Conservation (phyloP, 1,140 invertebrate genomes). For the Phymorhynchus buccinoides region DNA sequence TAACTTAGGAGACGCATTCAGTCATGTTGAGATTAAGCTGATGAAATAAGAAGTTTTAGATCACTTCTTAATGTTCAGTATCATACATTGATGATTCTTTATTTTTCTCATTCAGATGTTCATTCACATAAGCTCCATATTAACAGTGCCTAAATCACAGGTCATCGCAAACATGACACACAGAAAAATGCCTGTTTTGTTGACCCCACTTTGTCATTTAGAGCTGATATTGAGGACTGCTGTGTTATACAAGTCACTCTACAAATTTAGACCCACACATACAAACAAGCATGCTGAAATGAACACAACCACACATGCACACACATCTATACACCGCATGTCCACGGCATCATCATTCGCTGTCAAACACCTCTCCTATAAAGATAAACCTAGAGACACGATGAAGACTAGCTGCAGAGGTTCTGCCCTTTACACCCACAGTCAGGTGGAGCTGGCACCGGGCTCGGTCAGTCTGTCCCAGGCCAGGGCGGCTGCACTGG, state of each 20-base stretch:
- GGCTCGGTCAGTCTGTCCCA: slow-evolving; percentile 68
- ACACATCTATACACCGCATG: not conserved
- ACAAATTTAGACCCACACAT: not conserved
- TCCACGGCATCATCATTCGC: not conserved
- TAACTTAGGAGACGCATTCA: no score
- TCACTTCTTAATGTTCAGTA: no score
- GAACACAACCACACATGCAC: not conserved
- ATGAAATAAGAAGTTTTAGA: no score
- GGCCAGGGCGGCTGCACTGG: slow-evolving; percentile 64
- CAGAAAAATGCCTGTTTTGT: not conserved
- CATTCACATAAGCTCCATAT: no score
- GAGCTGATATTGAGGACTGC: not conserved
- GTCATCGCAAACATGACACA: not conserved
- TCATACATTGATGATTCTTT: no score
- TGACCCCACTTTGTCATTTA: not conserved
- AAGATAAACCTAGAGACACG: not conserved
- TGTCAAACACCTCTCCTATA: no score
- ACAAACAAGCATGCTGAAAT: not conserved
- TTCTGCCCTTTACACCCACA: not conserved
- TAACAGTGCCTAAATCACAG: not conserved
- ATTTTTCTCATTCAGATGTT: no score
- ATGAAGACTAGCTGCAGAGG: not conserved
- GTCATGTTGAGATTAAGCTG: no score
- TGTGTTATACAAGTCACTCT: not conserved
- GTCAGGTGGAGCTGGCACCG: slow-evolving; percentile 42